These are phyloP conservation scores for Montifringilla adamsi DNA, from an alignment of 2,113 vertebrate species.

Conservation along the genomic window DNA sequence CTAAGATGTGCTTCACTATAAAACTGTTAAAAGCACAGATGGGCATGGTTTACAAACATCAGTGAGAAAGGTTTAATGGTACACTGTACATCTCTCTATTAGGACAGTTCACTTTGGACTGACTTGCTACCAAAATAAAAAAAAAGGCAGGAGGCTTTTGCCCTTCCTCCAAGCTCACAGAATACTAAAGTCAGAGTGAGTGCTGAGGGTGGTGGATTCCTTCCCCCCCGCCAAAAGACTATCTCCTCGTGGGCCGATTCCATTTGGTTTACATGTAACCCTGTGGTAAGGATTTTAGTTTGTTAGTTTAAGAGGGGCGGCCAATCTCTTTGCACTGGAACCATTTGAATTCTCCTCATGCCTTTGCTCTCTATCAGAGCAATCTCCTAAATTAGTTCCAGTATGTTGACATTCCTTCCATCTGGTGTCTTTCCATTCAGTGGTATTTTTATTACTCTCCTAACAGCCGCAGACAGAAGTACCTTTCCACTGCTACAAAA, in stretches of 20 bases:
- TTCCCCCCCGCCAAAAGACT: background rate
- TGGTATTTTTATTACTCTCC: constrained; percentile 68
- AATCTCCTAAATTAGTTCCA: constrained; percentile 71
- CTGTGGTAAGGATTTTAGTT: constrained; percentile 56
- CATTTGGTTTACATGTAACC: constrained; percentile 62
- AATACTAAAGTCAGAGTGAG: background rate
- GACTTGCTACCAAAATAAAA: background rate
- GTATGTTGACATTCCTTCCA: constrained; percentile 70
- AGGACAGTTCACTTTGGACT: background rate
- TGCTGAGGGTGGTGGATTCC: background rate
- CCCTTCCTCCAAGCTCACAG: background rate
- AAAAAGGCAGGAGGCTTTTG: background rate
- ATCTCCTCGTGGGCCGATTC: constrained; percentile 48
- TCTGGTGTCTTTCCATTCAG: constrained; percentile 64
- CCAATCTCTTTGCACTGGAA: constrained; percentile 43
- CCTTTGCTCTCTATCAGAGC: constrained; percentile 65
- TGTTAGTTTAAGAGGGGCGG: constrained; percentile 66
- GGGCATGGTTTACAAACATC: background rate
- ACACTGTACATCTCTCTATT: background rate
- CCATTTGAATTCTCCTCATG: constrained; percentile 66
- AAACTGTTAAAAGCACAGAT: background rate
- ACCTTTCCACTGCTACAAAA: constrained; percentile 67
- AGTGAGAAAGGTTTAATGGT: background rate
- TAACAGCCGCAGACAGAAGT: constrained; percentile 66
- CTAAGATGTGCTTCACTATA: background rate